phyloP scores from a whole-genome alignment of 2,113 vertebrate genomes.

The Engraulis encrasicolus region DNA sequence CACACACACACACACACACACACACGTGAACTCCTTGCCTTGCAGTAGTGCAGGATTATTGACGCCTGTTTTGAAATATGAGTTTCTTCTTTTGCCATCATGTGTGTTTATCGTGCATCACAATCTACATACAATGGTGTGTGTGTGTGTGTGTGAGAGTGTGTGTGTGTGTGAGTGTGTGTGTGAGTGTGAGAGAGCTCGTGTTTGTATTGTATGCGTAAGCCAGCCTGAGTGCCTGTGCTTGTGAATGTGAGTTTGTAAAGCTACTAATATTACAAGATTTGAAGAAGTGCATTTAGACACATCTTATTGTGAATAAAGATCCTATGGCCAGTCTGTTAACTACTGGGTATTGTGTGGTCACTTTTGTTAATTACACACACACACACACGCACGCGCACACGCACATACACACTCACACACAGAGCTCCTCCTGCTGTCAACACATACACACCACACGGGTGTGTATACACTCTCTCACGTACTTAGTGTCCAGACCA shows the following conservation, averaged over 20 bases:
- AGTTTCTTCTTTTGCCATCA: not conserved
- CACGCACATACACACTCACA: no score
- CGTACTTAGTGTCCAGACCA: no score
- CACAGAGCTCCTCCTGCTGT: no score
- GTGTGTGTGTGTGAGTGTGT: not conserved
- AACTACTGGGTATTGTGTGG: not conserved
- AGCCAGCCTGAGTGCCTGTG: not conserved
- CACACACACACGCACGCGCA: no score
- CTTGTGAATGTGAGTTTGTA: constrained; percentile 44
- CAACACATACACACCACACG: no score
- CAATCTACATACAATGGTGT: not conserved
- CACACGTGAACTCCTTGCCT: not conserved
- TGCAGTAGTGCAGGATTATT: not conserved
- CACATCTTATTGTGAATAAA: constrained; percentile 50
- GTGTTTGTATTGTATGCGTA: not conserved
- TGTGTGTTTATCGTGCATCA: not conserved
- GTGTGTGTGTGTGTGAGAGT: not conserved
- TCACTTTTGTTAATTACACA: no score
- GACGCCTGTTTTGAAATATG: not conserved
- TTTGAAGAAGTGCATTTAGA: constrained; percentile 57
- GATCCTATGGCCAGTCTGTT: constrained; percentile 35
- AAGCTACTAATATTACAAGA: constrained; percentile 35
- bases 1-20: not conserved
- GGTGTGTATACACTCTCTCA: no score
- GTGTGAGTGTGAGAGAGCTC: not conserved